Conservation (phyloP, 2,888 invertebrate genomes). For the Pardosa pseudoannulata region DNA sequence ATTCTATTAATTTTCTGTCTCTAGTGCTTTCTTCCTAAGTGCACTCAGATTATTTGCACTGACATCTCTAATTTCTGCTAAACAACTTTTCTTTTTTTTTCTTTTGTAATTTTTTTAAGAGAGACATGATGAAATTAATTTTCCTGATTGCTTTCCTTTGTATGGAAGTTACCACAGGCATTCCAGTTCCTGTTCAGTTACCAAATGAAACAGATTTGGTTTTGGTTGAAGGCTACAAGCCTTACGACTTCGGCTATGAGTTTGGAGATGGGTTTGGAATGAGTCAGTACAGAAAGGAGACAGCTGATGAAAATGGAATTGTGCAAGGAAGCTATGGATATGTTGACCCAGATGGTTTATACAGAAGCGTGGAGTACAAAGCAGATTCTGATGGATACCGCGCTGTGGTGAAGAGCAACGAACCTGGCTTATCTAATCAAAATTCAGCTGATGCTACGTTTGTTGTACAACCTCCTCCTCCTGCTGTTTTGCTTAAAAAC, state of each 20-base stretch:
- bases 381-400: constrained; percentile 40
- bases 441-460: constrained; percentile 34
- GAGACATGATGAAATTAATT: too few species aligned
- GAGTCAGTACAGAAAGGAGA: constrained; percentile 28
- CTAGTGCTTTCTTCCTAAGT: too few species aligned
- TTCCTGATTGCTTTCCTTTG: too few species aligned
- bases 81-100: too few species aligned
- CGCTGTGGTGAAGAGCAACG: constrained; percentile 36
- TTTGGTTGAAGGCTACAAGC: constrained; percentile 1
- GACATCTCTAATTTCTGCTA: too few species aligned
- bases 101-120: too few species aligned
- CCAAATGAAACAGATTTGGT: neutral
- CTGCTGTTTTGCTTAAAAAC: neutral
- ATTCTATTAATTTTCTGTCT: too few species aligned
- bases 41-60: too few species aligned
- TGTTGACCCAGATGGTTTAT: constrained; percentile 21
- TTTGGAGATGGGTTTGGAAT: constrained; percentile 48
- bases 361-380: constrained; percentile 41
- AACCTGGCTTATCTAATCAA: constrained; percentile 34
- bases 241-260: constrained; percentile 48
- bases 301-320: constrained; percentile 31
- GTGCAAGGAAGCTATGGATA: constrained; percentile 52
- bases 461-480: constrained; percentile 42
- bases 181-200: neutral
- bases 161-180: neutral